phyloP scores from a whole-genome alignment of 37 sponge, comb jelly and placozoan species.

The Tethya wilhelma region DNA sequence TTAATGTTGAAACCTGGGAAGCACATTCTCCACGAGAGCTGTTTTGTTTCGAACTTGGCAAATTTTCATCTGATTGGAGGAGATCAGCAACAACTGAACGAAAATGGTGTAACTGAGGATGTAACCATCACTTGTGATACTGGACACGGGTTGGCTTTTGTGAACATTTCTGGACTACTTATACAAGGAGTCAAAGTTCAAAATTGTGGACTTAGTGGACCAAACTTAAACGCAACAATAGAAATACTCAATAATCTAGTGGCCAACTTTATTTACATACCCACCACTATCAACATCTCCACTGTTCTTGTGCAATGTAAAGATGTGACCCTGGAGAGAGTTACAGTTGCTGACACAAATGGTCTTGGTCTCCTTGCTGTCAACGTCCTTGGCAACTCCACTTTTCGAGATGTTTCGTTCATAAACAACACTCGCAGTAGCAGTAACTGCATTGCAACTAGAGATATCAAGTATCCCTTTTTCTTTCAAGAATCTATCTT shows the following conservation, averaged over 20 bases:
- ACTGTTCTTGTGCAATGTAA: neutral
- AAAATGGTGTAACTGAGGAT: neutral
- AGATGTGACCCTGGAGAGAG: neutral
- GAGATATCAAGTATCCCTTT: too few species aligned
- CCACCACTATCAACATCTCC: neutral
- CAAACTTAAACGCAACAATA: neutral
- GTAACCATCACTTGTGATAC: constrained; percentile 16
- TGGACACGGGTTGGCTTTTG: constrained; percentile 20
- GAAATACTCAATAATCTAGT: neutral
- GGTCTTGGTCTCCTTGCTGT: constrained; percentile 33
- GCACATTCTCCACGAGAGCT: too few species aligned
- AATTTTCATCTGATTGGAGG: too few species aligned
- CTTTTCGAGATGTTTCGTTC: neutral
- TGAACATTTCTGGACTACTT: constrained; percentile 13
- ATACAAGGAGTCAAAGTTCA: neutral
- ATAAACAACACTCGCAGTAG: constrained; percentile 22
- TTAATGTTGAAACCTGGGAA: too few species aligned
- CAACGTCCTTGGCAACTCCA: constrained; percentile 26
- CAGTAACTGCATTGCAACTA: too few species aligned
- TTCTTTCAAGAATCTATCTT: too few species aligned
- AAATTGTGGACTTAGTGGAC: constrained; percentile 29
- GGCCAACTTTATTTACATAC: constrained; percentile 1
- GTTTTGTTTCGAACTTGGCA: too few species aligned
- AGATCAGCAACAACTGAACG: neutral
- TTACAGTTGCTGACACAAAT: constrained; percentile 8